Evolutionary conservation across 2,797 vertebrate species (phyloP).

Genomic region (Acomys russatus): DNA sequence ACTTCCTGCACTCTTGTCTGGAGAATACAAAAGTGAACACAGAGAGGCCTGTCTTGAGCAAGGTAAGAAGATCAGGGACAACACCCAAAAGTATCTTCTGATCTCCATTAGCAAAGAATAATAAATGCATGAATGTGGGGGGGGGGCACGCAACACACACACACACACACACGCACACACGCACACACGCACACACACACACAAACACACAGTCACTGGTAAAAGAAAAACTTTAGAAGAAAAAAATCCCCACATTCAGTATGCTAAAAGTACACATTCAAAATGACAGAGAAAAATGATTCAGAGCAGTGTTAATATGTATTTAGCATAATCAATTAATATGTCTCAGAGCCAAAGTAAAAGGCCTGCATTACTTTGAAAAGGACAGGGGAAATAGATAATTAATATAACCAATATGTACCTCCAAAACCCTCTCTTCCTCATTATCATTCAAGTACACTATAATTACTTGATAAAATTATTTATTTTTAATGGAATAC

Average conservation of each 20-base stretch:
- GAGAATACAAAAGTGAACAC: neutral
- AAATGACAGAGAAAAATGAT: neutral
- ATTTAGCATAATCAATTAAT: neutral
- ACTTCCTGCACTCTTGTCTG: neutral
- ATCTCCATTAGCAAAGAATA: neutral
- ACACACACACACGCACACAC: neutral
- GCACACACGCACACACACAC: neutral
- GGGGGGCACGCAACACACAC: too few relatives aligned
- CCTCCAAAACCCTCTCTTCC: neutral
- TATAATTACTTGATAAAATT: neutral
- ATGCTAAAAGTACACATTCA: neutral
- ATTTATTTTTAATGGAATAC: neutral
- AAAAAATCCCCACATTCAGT: neutral
- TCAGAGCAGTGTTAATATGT: neutral
- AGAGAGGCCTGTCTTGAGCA: neutral
- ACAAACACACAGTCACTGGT: neutral
- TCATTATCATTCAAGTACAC: neutral
- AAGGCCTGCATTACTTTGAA: neutral
- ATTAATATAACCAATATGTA: neutral
- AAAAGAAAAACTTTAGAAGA: neutral
- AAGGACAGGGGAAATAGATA: neutral
- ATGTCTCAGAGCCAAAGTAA: neutral
- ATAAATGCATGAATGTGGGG: neutral
- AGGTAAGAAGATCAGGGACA: neutral
- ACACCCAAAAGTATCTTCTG: neutral